Percentiles rank a stretch among this genome's conserved stretches.
phyloP scores from a whole-genome alignment of 2,888 invertebrate species.

The Halocaridina rubra region DNA sequence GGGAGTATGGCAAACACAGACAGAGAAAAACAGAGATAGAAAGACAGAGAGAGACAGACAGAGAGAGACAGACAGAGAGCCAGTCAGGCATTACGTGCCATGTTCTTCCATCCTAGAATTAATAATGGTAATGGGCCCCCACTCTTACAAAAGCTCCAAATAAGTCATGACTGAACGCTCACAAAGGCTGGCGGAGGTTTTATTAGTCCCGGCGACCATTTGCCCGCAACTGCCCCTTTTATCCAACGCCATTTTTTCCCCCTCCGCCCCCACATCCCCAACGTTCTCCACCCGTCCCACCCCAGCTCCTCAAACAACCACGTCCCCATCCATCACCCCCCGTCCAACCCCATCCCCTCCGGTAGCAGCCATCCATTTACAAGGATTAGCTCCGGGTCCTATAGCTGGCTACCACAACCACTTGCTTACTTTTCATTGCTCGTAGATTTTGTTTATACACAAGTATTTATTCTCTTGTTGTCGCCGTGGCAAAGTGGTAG shows the following conservation, averaged over 20 bases:
- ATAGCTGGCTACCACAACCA: no score
- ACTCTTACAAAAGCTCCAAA: conserved; percentile 1
- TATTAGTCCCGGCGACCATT: conserved; percentile 1
- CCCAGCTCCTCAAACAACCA: no score
- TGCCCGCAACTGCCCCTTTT: not conserved
- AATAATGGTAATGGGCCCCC: conserved; percentile 3
- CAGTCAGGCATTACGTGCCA: not conserved
- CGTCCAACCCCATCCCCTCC: no score
- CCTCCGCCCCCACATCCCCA: no score
- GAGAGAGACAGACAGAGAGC: not conserved
- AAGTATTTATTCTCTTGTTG: no score
- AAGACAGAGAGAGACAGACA: not conserved
- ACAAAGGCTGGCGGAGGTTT: conserved; percentile 13
- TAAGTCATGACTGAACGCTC: not conserved
- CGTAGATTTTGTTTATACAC: no score
- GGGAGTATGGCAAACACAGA: not conserved
- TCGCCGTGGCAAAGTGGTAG: no score
- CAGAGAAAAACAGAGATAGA: not conserved
- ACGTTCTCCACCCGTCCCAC: no score
- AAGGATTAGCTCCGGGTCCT: not conserved
- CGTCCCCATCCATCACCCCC: no score
- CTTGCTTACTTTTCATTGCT: no score
- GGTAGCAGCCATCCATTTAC: not conserved
- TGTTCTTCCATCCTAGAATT: not conserved
- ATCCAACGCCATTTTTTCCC: not conserved